Evolutionary conservation across 2,113 vertebrate genomes (phyloP), one percentile per base, ranked within the genome.

Genomic region (Piaya cayana): DNA sequence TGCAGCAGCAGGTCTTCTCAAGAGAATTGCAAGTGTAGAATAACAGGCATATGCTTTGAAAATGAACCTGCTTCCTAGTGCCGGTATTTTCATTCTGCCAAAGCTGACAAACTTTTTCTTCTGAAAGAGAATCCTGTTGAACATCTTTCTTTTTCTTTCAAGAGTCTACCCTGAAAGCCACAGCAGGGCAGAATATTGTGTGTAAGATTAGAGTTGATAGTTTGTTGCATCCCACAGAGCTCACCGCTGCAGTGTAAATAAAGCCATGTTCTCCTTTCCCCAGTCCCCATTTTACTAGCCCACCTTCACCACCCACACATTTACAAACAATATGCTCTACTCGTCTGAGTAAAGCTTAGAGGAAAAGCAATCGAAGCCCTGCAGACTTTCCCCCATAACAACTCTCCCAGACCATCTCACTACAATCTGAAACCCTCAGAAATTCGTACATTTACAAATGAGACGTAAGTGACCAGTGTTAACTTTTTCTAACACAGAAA

Each of bases 401-500:
- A 55, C 50, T 7, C 39, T 62, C 58, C 30, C 32, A 58, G 37
- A 37, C 8, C n/a, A 29, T 22, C 60, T 42, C 37, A 21, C 20
- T 82, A 26, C 20, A 34, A 20, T 65, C 59, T 45, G 50, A 91
- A 70, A 49, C 30, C 26, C 68, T 63, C 63, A 90, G 32, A 11
- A 85, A 88, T 50, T 92, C 4, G 9, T 26, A 15, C 9, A 55
- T 72, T 77, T 93, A 85, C 75, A 94, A 95, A 94, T 82, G 23
- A 97, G 63, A 90, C 68, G 67, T 14, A 53, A 78, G 11, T 52
- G 86, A 95, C 71, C 55, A 95, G 55, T 0, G 8, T 39, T 45
- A 70, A 88, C 15, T 72, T 93, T 86, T 90, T 90, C 20, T 80
- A 80, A 92, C 93, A 94, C 90, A 96, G 75, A 65, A 82, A 69